Conservation (phyloP, 1,140 invertebrate genomes). For the Arion vulgaris region DNA sequence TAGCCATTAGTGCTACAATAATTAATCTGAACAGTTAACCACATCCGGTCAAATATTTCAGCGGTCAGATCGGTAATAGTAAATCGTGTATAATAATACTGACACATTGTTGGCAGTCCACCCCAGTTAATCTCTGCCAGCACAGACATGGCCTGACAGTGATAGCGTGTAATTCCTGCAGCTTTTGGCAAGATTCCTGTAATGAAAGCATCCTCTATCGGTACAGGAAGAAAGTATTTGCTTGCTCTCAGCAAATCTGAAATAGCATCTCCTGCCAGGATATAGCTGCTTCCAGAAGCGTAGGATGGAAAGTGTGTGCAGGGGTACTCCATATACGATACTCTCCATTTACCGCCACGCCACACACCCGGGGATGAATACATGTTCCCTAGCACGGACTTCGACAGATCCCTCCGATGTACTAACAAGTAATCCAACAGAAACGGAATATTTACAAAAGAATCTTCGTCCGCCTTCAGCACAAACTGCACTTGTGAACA, state of each 20-base stretch:
- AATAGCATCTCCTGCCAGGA: slow-evolving; percentile 55
- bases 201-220: slow-evolving; percentile 73
- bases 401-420: slow-evolving; percentile 26
- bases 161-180: slow-evolving; percentile 42
- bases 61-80: background rate
- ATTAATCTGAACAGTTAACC: slow-evolving; percentile 19
- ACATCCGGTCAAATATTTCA: slow-evolving; percentile 9
- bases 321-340: slow-evolving; percentile 51
- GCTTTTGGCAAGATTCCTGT: slow-evolving; percentile 69
- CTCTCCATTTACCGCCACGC: slow-evolving; percentile 54
- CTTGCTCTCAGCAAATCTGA: slow-evolving; percentile 50
- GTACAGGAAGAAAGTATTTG: slow-evolving; percentile 56
- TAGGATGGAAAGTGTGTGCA: slow-evolving; percentile 57
- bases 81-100: background rate
- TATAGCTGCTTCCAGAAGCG: slow-evolving; percentile 59
- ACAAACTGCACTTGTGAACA: slow-evolving; percentile 75
- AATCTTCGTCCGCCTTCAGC: slow-evolving; percentile 76
- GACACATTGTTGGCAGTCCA: background rate
- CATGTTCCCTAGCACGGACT: slow-evolving; percentile 35
- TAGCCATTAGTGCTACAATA: slow-evolving; percentile 18
- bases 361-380: slow-evolving; percentile 44
- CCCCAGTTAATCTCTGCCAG: background rate
- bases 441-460: slow-evolving; percentile 72
- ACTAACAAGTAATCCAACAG: slow-evolving; percentile 46
- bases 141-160: slow-evolving; percentile 27